phyloP scores from a whole-genome alignment of 2,888 invertebrate genomes.

The Watsonalla cultraria region DNA sequence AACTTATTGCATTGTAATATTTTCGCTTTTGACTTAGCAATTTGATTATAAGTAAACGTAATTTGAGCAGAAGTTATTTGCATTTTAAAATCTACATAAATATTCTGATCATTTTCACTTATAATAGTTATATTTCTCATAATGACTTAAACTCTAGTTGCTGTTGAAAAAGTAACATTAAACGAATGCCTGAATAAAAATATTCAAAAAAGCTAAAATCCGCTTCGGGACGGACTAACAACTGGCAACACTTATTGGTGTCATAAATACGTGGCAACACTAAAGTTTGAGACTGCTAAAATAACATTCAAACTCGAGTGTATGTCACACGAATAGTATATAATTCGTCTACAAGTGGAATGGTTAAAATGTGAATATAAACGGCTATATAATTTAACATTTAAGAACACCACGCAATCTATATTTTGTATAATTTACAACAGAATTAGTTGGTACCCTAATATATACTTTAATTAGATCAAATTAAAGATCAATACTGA shows the following conservation, averaged over 20 bases:
- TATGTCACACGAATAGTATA: conserved; percentile 14
- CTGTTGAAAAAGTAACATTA: conserved; percentile 7
- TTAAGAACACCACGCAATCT: conserved; percentile 12
- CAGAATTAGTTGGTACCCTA: not conserved
- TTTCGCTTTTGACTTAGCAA: not conserved
- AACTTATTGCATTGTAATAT: not conserved
- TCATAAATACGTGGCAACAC: conserved; percentile 44
- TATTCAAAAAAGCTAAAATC: conserved; percentile 41
- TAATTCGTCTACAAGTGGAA: conserved; percentile 46
- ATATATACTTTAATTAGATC: not conserved
- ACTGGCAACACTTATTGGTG: conserved; percentile 62
- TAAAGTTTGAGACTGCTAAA: conserved; percentile 14
- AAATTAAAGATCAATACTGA: not conserved
- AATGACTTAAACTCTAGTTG: not conserved
- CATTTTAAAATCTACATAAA: not conserved
- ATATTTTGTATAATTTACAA: not conserved
- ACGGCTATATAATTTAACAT: conserved; percentile 32
- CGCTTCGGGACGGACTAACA: conserved; percentile 62
- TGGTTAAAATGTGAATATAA: conserved; percentile 63
- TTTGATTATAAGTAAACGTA: not conserved
- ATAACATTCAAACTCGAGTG: not conserved
- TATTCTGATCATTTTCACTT: not conserved
- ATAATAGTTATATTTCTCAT: not conserved
- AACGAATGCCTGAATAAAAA: conserved; percentile 10
- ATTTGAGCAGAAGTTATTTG: not conserved